Evolutionary conservation across 1,140 invertebrate genomes (phyloP).

Genomic region (Listronotus oregonensis): DNA sequence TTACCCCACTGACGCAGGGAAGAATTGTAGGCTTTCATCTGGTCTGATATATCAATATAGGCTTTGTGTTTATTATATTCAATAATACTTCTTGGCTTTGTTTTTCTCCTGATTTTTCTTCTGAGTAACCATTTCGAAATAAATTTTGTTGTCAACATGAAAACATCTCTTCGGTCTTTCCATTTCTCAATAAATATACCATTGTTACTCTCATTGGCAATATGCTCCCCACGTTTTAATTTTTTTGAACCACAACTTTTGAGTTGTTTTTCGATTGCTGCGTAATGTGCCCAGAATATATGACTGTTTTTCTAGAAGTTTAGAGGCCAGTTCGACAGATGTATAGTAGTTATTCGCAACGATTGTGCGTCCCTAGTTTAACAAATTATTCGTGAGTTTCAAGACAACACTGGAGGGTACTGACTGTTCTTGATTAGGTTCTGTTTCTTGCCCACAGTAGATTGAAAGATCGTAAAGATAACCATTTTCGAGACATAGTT

Average conservation of each 20-base stretch:
- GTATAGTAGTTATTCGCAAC: constrained; percentile 56
- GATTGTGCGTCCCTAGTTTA: constrained; percentile 49
- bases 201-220: constrained; percentile 18
- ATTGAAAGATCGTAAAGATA: constrained; percentile 53
- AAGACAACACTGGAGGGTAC: constrained; percentile 40
- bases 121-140: constrained; percentile 25
- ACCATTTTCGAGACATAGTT: constrained; percentile 50
- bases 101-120: neutral
- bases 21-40: constrained; percentile 51
- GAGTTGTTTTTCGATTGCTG: constrained; percentile 42
- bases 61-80: constrained; percentile 38
- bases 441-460: too few relatives aligned
- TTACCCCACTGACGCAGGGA: constrained; percentile 48
- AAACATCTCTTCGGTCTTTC: constrained; percentile 46
- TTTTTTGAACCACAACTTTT: constrained; percentile 37
- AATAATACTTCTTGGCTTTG: constrained; percentile 13
- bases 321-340: constrained; percentile 11
- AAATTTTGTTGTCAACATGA: constrained; percentile 42
- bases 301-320: constrained; percentile 49
- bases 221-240: constrained; percentile 22
- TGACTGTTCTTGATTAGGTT: too few relatives aligned
- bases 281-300: constrained; percentile 51
- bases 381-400: constrained; percentile 36
- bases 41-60: constrained; percentile 39
- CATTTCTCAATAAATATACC: constrained; percentile 40